These are phyloP conservation scores for Eucera pruinosa DNA, from an alignment of 2,888 invertebrate species.

Conservation along the genomic window DNA sequence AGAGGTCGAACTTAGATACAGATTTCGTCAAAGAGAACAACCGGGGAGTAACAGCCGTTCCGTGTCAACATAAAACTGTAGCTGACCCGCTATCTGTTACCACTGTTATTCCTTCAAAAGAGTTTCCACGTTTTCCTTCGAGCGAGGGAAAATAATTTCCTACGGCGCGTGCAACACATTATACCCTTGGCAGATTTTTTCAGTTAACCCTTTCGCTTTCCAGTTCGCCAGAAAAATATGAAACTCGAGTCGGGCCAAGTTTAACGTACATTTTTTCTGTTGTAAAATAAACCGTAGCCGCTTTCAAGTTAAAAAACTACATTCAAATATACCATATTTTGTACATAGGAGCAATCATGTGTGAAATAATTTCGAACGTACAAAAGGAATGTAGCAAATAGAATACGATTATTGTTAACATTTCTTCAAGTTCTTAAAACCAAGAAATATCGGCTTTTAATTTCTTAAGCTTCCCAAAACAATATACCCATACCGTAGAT, in stretches of 20 bases:
- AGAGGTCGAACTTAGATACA: slow-evolving; percentile 37
- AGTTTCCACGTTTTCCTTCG: slow-evolving; percentile 42
- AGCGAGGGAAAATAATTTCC: slow-evolving; percentile 3
- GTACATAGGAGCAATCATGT: background rate
- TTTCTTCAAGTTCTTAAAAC: no score
- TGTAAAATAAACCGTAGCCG: slow-evolving; percentile 7
- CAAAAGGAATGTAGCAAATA: background rate
- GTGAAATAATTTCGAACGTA: background rate
- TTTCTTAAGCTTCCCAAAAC: background rate
- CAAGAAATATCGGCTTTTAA: background rate
- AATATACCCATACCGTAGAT: background rate
- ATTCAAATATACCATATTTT: slow-evolving; percentile 15
- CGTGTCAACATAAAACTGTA: slow-evolving; percentile 53
- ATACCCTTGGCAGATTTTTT: slow-evolving; percentile 46
- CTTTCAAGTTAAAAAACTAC: background rate
- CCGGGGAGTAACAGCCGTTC: slow-evolving; percentile 40
- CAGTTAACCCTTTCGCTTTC: slow-evolving; percentile 33
- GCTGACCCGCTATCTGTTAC: slow-evolving; percentile 43
- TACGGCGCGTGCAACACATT: slow-evolving; percentile 29
- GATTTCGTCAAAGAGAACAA: slow-evolving; percentile 54
- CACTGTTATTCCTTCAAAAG: slow-evolving; percentile 51
- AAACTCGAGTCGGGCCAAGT: slow-evolving; percentile 17
- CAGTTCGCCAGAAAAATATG: slow-evolving; percentile 2
- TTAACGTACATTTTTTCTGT: slow-evolving; percentile 11
- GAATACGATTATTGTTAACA: no score